Conservation (phyloP, 2,888 invertebrate species). For the Gastrophysa polygoni region DNA sequence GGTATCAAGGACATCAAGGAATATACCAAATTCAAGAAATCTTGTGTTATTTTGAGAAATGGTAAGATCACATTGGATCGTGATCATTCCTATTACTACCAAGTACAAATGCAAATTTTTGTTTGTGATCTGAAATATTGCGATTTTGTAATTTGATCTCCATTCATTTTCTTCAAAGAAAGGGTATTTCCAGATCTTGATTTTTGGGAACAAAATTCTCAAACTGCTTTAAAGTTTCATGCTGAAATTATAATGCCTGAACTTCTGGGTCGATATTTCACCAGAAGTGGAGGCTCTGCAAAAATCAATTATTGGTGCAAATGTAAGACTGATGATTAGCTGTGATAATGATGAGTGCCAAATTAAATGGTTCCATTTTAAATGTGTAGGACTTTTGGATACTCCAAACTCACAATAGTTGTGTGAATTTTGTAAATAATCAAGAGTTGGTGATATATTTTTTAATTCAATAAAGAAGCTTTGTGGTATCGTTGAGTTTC, state of each 20-base stretch:
- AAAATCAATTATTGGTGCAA: conserved; percentile 20
- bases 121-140: conserved; percentile 22
- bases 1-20: conserved; percentile 3
- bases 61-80: conserved; percentile 1
- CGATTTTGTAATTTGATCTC: conserved; percentile 29
- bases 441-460: no score
- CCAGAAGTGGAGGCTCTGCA: conserved; percentile 10
- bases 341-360: conserved; percentile 83
- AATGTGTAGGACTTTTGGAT: conserved; percentile 73
- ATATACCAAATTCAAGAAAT: conserved; percentile 9
- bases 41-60: neutral
- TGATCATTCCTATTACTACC: conserved; percentile 25
- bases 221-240: conserved; percentile 21
- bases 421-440: no score
- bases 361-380: conserved; percentile 96
- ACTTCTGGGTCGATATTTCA: conserved; percentile 26
- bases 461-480: no score
- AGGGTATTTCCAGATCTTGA: conserved; percentile 19
- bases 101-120: conserved; percentile 30
- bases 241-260: conserved; percentile 28
- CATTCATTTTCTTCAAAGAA: conserved; percentile 19
- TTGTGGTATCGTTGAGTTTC: no score
- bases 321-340: conserved; percentile 69
- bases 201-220: conserved; percentile 16
- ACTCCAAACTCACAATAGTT: no score